Evolutionary conservation across 2,888 invertebrate genomes (phyloP), one percentile per base, ranked within the genome.

Genomic region (Drosophila siamana): DNA sequence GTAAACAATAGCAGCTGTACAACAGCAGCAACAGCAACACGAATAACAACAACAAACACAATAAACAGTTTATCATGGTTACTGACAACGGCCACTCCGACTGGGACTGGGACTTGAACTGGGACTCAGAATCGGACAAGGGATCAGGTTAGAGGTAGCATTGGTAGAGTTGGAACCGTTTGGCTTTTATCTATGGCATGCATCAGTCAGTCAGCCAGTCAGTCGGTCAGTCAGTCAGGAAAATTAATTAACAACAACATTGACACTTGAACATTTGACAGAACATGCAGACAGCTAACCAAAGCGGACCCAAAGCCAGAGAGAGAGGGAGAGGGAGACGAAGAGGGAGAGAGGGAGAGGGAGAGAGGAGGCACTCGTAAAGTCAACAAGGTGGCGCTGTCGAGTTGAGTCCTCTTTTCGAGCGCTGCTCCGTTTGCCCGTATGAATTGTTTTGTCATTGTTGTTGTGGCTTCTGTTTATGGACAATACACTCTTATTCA

Each of bases 231-330:
- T 79, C 81, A 79, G 86, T 61, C 74, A 73, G 86, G 74, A 88
- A 86, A 86, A 89, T 86, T 86, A 86, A 86, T 86, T 89, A 86
- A 89, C 86, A 89, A 78, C 80, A 86, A 86, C 86, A 89, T 88
- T 83, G 88, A 87, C 86, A 89, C 86, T 89, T 83, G 88, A 86
- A 74, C 78, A 80, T 82, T 86, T 73, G 74, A 82, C 78, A 78
- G 70, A 65, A 72, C 67, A 71, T 70, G 70, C 74, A 69, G 80
- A 69, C 77, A 76, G 63, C 67, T 52, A 56, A 44, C 19, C 59
- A 54, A 22, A n/a, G 5, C 9, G 24, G 40, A 38, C 36, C 13
- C 30, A 30, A 15, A 15, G 36, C 15, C 52, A 15, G 4, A 8
- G 16, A 33, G 2, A 24, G 4, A 24, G 24, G 11, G n/a, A 7